A percentile compares a stretch with the other conserved stretches of the same genome.
Evolutionary conservation across 2,888 invertebrate species (phyloP).

Genomic region (Sycophila texana): DNA sequence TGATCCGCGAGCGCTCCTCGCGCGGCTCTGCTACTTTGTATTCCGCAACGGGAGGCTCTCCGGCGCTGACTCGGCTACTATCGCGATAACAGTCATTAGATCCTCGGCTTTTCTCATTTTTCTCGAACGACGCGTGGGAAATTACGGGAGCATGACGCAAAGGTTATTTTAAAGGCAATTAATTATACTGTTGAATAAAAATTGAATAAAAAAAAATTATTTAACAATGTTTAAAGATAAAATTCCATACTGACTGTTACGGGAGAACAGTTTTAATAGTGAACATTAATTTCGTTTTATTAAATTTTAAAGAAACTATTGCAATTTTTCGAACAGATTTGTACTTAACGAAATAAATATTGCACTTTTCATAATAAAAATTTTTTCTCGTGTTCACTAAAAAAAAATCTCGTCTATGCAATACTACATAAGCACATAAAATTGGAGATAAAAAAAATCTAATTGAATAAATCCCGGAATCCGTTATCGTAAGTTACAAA

Average conservation of each 20-base stretch:
- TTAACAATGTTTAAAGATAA: no score
- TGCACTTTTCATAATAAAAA: neutral
- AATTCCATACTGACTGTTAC: no score
- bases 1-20: neutral
- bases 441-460: no score
- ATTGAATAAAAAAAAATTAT: neutral
- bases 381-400: neutral
- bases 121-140: neutral
- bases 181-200: neutral
- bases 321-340: no score
- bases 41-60: constrained; percentile 1
- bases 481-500: constrained; percentile 16
- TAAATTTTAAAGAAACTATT: no score
- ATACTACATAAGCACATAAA: no score
- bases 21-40: constrained; percentile 34
- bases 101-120: constrained; percentile 15
- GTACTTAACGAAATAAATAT: no score
- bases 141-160: neutral
- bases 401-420: no score
- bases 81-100: constrained; percentile 36
- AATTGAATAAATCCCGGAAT: neutral
- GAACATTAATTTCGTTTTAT: no score
- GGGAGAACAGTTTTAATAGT: no score
- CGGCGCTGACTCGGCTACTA: constrained; percentile 11
- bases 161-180: neutral